Evolutionary conservation across 2,113 vertebrate species (phyloP).

Genomic region (Gasterosteus aculeatus): DNA sequence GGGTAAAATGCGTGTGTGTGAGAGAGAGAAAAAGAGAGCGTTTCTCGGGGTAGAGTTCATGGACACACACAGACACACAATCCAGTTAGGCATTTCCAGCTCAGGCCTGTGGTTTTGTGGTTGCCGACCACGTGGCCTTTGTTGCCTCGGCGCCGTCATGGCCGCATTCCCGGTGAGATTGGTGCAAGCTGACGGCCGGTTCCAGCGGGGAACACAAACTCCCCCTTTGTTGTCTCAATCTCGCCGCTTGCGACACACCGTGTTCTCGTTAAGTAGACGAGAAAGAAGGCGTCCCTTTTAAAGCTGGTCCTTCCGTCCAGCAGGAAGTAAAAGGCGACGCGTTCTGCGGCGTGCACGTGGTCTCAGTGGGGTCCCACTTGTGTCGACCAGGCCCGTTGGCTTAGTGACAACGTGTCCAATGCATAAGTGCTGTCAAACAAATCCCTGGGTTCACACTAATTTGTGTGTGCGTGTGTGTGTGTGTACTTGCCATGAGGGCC

Average conservation of each 20-base stretch:
- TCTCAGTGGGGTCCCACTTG: neutral
- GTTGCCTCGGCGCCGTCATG: conserved; percentile 60
- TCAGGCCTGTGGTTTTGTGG: conserved; percentile 35
- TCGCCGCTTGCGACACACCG: conserved; percentile 11
- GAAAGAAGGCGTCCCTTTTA: conserved; percentile 11
- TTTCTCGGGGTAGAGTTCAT: neutral
- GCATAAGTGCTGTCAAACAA: neutral
- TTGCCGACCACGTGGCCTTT: conserved; percentile 50
- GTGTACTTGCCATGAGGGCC: neutral
- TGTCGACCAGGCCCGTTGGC: too few species aligned
- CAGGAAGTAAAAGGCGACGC: neutral
- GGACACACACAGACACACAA: neutral
- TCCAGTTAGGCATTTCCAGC: conserved; percentile 42
- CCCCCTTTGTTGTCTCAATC: conserved; percentile 27
- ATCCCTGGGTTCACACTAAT: neutral
- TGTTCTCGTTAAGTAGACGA: neutral
- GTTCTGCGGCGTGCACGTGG: neutral
- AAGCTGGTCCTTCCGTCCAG: conserved; percentile 9
- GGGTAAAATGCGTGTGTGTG: conserved; percentile 35
- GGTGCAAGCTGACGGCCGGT: conserved; percentile 47
- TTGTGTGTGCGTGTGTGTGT: too few species aligned
- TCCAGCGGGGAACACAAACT: conserved; percentile 37
- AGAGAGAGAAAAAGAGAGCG: too few species aligned
- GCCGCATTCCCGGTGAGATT: conserved; percentile 41
- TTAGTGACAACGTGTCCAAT: neutral